Evolutionary conservation across 1,140 invertebrate genomes (phyloP).

Genomic region (Helicoverpa armigera): DNA sequence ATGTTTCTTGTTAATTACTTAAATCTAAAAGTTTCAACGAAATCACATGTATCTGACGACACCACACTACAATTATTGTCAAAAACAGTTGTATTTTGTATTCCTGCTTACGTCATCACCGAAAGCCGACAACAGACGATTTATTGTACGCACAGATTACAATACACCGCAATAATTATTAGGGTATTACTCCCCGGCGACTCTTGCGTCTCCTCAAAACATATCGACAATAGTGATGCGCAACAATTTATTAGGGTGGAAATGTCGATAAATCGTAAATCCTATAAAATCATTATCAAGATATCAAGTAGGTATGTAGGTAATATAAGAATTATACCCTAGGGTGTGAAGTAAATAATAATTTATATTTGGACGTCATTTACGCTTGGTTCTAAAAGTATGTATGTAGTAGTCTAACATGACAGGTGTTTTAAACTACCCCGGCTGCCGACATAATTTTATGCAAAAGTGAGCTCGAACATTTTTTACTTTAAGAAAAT

Average conservation of each 20-base stretch:
- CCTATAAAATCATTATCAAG: constrained; percentile 16
- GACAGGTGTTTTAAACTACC: constrained; percentile 11
- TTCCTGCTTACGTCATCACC: constrained; percentile 32
- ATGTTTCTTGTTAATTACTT: not conserved
- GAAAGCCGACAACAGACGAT: constrained; percentile 23
- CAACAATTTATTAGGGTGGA: constrained; percentile 11
- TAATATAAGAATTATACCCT: not conserved
- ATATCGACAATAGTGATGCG: constrained; percentile 44
- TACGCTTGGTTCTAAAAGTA: not conserved
- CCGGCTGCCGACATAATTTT: constrained; percentile 20
- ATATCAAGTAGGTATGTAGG: not conserved
- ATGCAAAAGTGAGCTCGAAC: constrained; percentile 6
- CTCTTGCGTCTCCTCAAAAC: constrained; percentile 23
- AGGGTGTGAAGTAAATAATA: constrained; percentile 10
- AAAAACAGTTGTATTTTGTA: constrained; percentile 3
- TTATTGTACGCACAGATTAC: constrained; percentile 39
- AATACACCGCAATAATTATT: constrained; percentile 54
- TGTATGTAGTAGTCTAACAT: not conserved
- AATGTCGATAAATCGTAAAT: constrained; percentile 30
- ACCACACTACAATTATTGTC: constrained; percentile 3
- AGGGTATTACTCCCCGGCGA: constrained; percentile 52
- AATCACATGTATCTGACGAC: not conserved
- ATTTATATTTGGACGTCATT: not conserved
- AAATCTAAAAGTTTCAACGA: not conserved
- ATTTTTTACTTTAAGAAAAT: constrained; percentile 1